These are phyloP conservation scores for Gobius niger DNA, from an alignment of 2,113 vertebrate genomes.

Conservation along the genomic window DNA sequence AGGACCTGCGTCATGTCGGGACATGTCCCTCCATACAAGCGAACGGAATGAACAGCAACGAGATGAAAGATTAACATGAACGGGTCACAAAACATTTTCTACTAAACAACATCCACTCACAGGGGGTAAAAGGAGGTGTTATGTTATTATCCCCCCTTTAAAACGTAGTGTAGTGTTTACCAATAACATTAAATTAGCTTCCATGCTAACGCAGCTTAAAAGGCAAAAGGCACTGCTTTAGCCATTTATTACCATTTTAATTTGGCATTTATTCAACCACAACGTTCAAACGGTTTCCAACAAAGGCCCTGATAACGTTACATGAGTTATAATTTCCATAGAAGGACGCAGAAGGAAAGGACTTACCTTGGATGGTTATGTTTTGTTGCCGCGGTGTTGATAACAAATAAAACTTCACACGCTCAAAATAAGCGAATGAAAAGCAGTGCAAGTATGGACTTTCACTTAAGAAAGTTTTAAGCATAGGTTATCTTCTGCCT, in stretches of 20 bases:
- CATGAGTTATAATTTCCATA: background rate
- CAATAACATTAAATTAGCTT: slow-evolving; percentile 24
- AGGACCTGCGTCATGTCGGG: slow-evolving; percentile 53
- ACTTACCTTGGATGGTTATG: slow-evolving; percentile 60
- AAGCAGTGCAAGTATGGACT: slow-evolving; percentile 59
- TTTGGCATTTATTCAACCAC: background rate
- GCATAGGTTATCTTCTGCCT: slow-evolving; percentile 59
- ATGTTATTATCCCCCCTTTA: too few species aligned
- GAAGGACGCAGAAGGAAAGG: background rate
- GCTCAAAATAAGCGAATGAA: slow-evolving; percentile 23
- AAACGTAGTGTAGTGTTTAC: background rate
- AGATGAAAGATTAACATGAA: background rate
- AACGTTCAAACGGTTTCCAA: too few species aligned
- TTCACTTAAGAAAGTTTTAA: slow-evolving; percentile 71
- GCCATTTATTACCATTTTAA: too few species aligned
- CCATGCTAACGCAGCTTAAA: slow-evolving; percentile 14
- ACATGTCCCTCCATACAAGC: slow-evolving; percentile 57
- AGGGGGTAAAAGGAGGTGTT: too few species aligned
- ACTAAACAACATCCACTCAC: background rate
- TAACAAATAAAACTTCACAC: slow-evolving; percentile 7
- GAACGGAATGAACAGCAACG: background rate
- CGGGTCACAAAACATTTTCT: background rate
- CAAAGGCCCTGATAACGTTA: too few species aligned
- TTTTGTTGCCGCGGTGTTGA: slow-evolving; percentile 4
- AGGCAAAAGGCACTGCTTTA: background rate